phyloP scores from a whole-genome alignment of 2,888 invertebrate species.

The Melieria omissa region DNA sequence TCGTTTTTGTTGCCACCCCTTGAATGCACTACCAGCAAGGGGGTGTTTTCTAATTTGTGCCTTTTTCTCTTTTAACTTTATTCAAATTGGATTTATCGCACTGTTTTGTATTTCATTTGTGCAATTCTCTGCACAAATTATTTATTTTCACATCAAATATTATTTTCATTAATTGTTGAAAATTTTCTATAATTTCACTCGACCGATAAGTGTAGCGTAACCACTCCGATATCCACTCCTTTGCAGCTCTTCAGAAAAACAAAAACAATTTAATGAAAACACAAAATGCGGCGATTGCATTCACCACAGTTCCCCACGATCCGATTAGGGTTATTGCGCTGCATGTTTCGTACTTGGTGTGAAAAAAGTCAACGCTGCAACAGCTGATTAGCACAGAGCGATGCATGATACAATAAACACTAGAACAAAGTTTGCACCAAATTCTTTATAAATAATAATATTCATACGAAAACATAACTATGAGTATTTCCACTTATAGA shows the following conservation, averaged over 20 bases:
- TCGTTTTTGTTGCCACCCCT: no score
- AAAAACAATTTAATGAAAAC: constrained; percentile 30
- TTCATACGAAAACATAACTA: no score
- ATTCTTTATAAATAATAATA: no score
- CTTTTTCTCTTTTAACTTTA: no score
- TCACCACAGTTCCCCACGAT: constrained; percentile 2
- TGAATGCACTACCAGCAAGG: no score
- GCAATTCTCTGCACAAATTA: no score
- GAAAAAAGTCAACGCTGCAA: not conserved
- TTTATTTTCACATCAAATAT: not conserved
- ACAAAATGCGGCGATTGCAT: constrained; percentile 10
- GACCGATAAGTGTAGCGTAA: constrained; percentile 13
- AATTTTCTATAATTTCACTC: constrained; percentile 20
- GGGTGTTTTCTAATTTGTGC: no score
- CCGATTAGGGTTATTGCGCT: constrained; percentile 1
- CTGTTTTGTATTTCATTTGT: no score
- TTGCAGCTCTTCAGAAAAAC: constrained; percentile 26
- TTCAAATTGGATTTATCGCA: no score
- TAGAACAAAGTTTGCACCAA: no score
- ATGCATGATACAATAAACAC: not conserved
- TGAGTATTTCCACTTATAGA: no score
- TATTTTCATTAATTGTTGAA: not conserved
- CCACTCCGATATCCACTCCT: constrained; percentile 5
- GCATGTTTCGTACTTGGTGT: not conserved
- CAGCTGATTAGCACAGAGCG: not conserved